These are phyloP conservation scores for Halocaridina rubra DNA, from an alignment of 2,888 invertebrate genomes.

Conservation along the genomic window DNA sequence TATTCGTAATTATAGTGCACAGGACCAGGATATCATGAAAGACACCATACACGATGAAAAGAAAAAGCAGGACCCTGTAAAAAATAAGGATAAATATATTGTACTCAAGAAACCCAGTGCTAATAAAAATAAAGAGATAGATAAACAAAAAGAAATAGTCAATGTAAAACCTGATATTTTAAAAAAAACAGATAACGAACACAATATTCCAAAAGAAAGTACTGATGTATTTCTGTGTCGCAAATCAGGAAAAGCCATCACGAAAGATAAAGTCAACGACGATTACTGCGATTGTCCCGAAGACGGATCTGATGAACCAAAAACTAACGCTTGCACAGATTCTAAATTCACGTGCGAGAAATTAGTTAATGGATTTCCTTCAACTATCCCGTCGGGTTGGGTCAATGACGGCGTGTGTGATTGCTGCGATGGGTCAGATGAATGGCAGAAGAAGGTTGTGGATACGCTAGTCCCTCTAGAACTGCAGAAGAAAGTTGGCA, in stretches of 20 bases:
- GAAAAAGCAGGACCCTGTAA: neutral
- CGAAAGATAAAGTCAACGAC: constrained; percentile 80
- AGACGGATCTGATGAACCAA: constrained; percentile 71
- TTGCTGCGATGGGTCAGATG: constrained; percentile 92
- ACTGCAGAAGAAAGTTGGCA: constrained; percentile 42
- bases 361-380: constrained; percentile 21
- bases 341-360: constrained; percentile 66
- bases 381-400: constrained; percentile 67
- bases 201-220: no score
- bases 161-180: neutral
- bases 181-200: neutral
- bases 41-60: neutral
- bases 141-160: neutral
- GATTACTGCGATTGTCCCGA: constrained; percentile 89
- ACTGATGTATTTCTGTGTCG: constrained; percentile 2
- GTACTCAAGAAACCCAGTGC: neutral
- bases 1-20: no score
- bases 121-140: neutral
- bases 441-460: constrained; percentile 70
- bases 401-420: constrained; percentile 74
- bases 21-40: neutral
- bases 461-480: constrained; percentile 2
- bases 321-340: constrained; percentile 70
- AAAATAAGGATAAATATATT: neutral
- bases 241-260: constrained; percentile 42